Conservation (phyloP, 2,888 invertebrate genomes). For the Ectemnius continuus region DNA sequence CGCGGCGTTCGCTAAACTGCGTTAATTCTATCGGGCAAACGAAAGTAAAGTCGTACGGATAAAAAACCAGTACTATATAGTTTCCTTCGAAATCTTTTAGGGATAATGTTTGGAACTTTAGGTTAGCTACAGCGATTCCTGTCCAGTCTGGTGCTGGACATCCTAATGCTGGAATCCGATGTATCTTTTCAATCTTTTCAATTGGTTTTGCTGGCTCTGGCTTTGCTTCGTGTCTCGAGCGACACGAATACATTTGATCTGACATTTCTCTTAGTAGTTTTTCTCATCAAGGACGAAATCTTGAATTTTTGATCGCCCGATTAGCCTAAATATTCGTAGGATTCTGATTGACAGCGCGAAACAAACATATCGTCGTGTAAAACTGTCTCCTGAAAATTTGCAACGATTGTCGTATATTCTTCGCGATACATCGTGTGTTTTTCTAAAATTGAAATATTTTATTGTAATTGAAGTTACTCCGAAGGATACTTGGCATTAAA, state of each 20-base stretch:
- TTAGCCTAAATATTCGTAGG: no score
- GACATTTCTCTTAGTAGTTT: background rate
- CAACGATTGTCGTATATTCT: no score
- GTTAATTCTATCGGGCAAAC: conserved; percentile 66
- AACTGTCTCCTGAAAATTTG: no score
- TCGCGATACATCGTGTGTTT: no score
- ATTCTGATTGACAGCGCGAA: no score
- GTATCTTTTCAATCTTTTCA: conserved; percentile 20
- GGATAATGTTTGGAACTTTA: conserved; percentile 54
- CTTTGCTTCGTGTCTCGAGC: conserved; percentile 8
- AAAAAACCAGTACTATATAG: conserved; percentile 64
- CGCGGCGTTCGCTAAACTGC: conserved; percentile 65
- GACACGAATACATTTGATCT: conserved; percentile 23
- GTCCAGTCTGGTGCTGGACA: conserved; percentile 62
- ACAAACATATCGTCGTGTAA: no score
- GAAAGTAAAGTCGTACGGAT: conserved; percentile 65
- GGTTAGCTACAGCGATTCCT: conserved; percentile 56
- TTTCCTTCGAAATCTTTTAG: conserved; percentile 56
- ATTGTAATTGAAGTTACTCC: no score
- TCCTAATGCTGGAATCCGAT: conserved; percentile 43
- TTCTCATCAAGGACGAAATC: no score
- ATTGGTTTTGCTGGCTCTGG: background rate
- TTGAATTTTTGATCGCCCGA: no score
- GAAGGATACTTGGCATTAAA: no score
- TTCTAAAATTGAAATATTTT: background rate